Evolutionary conservation across 2,888 invertebrate species (phyloP), one percentile per base, ranked within the genome.

Genomic region (Spicauda simplicius): DNA sequence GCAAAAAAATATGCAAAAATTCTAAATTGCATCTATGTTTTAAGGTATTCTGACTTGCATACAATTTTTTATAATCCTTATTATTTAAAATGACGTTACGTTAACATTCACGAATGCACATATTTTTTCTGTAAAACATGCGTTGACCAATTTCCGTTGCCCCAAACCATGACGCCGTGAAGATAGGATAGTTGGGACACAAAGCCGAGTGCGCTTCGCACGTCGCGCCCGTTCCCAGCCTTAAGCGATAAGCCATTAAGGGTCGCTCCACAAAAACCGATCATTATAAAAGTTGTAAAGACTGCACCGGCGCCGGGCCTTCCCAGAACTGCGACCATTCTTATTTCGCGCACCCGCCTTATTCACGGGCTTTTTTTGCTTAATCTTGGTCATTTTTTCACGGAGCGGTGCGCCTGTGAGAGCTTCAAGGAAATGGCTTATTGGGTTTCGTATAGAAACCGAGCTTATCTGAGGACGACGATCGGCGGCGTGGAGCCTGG

Each of bases 271-370:
- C 87, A 91, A 92, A 91, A 91, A 91, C 85, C 82, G 83, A 87
- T 89, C 88, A 88, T 91, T 91, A 91, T 86, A 90, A 90, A 89
- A 85, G 86, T 89, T 89, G 84, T 88, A 89, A 90, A 90, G 90
- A 87, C 87, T 87, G 85, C 87, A 85, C 84, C 90, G 90, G 90
- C 90, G 89, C 87, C 89, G 90, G 82, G 80, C 89, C 91, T 92
- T 93, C 92, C 85, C 88, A 90, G 92, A 92, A 92, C 80, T 84
- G 85, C 78, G 82, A 77, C 91, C 89, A 92, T 92, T 93, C 91
- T 92, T 90, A 90, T 91, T 91, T 91, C 84, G 91, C 89, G 90
- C 88, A 89, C 90, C 89, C 87, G 90, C 89, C 87, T 88, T 92
- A 90, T 92, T 92, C 89, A 90, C 81, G 77, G 80, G 74, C 77